Conservation (phyloP, 1,140 invertebrate genomes). For the Bombus vancouverensis region DNA sequence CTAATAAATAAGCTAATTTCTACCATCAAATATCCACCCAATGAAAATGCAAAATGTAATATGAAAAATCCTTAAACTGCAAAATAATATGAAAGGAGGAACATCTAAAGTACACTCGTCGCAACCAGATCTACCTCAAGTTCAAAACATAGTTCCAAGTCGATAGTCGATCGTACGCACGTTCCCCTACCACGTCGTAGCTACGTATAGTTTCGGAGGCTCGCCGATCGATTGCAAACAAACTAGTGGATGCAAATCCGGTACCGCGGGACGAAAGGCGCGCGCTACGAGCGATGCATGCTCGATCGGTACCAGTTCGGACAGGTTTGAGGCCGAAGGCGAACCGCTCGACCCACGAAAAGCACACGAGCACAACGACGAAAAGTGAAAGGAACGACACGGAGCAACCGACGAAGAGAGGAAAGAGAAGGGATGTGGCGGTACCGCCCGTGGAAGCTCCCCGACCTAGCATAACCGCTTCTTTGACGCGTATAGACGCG, state of each 20-base stretch:
- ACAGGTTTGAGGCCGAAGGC: slow-evolving; percentile 75
- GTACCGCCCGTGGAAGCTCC: slow-evolving; percentile 62
- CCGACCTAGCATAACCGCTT: slow-evolving; percentile 74
- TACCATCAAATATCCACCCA: too few species aligned
- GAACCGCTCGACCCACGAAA: slow-evolving; percentile 73
- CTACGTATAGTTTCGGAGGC: slow-evolving; percentile 12
- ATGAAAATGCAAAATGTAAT: too few species aligned
- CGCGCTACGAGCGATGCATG: slow-evolving; percentile 37
- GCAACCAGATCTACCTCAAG: too few species aligned
- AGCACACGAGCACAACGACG: slow-evolving; percentile 69
- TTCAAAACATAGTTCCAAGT: not conserved
- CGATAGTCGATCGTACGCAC: not conserved
- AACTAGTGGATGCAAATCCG: slow-evolving; percentile 39
- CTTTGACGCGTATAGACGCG: not conserved
- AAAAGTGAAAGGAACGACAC: slow-evolving; percentile 77
- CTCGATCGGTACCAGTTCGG: slow-evolving; percentile 72
- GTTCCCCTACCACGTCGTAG: not conserved
- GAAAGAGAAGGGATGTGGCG: not conserved
- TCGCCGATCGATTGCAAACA: not conserved
- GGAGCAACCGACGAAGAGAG: not conserved
- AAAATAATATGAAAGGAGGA: too few species aligned
- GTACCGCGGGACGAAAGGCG: slow-evolving; percentile 46
- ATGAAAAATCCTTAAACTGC: too few species aligned
- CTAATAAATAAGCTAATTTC: too few species aligned
- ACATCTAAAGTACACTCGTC: too few species aligned